Evolutionary conservation across 2,888 invertebrate genomes (phyloP), one percentile per base, ranked within the genome.

Genomic region (Rhaphigaster nebulosa): DNA sequence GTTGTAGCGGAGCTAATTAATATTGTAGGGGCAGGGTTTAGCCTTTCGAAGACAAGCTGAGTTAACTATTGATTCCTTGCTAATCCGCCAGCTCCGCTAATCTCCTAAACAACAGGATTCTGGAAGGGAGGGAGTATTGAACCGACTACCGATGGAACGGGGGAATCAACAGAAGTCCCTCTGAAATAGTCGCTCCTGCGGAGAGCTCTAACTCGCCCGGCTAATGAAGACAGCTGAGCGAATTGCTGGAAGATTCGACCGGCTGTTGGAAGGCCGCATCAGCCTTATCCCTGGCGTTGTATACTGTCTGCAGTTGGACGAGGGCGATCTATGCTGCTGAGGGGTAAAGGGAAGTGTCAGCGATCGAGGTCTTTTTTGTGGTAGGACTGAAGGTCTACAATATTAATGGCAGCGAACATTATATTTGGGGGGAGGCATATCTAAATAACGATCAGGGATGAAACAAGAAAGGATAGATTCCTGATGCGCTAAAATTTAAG

Each of bases 141-240:
- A 76, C 38, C 20, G 34, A 20, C 20, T 1, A 20, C 18, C 34
- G 18, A 29, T 15, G 65, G 29, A 34, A 29, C 65, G 29, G n/a
- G n/a, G 13, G 60, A 34, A 70, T 34, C 5, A 29, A 34, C 34
- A 34, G 18, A 15, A 13, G 34, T 12, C 60, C 12, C 60, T 60
- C 60, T 1, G 70, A 2, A 76, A 29, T 70, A 29, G 70, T 70
- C n/a, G 6, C 1, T n/a, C n/a, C n/a, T n/a, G n/a, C n/a, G n/a
- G n/a, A n/a, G n/a, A n/a, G n/a, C n/a, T n/a, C n/a, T n/a, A n/a
- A n/a, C n/a, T n/a, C n/a, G n/a, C n/a, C n/a, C 70, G 20, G 18
- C 29, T 76, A 76, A 76, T 76, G 70, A 76, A 76, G 70, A 76
- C 38, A 29, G 60, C 60, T 10, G 8, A n/a, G 60, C 76, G 76